A percentile compares a stretch with the other conserved stretches of the same genome.
Evolutionary conservation across 1,140 invertebrate genomes (phyloP).

Genomic region (Drosophila punjabiensis): DNA sequence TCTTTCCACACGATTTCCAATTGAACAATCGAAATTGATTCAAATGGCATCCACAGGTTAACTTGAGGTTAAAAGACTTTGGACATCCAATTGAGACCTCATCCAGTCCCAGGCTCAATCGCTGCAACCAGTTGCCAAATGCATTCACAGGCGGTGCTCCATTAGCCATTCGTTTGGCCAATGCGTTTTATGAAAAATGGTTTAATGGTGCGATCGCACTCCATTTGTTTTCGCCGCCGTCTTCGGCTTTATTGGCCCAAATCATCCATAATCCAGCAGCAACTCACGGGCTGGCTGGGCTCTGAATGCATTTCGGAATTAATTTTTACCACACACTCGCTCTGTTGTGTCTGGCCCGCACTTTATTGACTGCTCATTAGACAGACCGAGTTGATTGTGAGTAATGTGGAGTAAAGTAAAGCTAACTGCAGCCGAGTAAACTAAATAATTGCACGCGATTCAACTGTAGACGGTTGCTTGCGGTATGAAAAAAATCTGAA

Average conservation of each 20-base stretch:
- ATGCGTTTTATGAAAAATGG: constrained; percentile 63
- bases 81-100: constrained; percentile 8
- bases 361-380: constrained; percentile 70
- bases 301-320: constrained; percentile 63
- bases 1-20: constrained; percentile 20
- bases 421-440: constrained; percentile 61
- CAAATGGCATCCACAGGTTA: constrained; percentile 24
- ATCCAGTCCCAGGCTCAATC: constrained; percentile 26
- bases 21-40: constrained; percentile 28
- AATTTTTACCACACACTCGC: constrained; percentile 56
- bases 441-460: constrained; percentile 83
- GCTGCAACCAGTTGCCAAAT: constrained; percentile 53
- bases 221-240: constrained; percentile 39
- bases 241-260: constrained; percentile 64
- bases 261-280: constrained; percentile 61
- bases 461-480: constrained; percentile 32
- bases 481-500: constrained; percentile 11
- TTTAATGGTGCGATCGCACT: constrained; percentile 60
- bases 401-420: constrained; percentile 47
- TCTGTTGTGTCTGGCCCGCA: constrained; percentile 53
- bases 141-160: constrained; percentile 39
- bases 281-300: constrained; percentile 17
- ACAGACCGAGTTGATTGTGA: constrained; percentile 59
- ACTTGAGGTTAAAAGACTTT: constrained; percentile 1
- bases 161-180: constrained; percentile 49